These are phyloP conservation scores for Ceraclea dissimilis DNA, from an alignment of 2,888 invertebrate species.

Conservation along the genomic window DNA sequence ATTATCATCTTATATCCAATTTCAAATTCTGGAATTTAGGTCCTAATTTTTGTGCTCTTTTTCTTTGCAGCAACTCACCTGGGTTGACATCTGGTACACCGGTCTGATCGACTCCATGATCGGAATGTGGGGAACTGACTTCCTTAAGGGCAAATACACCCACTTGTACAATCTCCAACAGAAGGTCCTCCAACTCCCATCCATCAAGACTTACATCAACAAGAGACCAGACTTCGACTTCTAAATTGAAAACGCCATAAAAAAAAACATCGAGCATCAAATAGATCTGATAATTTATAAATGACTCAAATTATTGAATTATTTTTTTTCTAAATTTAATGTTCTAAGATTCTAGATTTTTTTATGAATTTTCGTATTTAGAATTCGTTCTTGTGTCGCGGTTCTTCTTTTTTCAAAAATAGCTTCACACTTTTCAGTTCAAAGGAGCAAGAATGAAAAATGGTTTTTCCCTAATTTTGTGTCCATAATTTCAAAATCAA, in stretches of 20 bases:
- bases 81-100: slow-evolving; percentile 40
- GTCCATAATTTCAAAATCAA: background rate
- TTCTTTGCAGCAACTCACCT: slow-evolving; percentile 32
- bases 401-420: background rate
- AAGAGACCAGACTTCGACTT: slow-evolving; percentile 27
- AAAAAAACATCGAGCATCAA: background rate
- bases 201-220: slow-evolving; percentile 31
- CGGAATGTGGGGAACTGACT: slow-evolving; percentile 28
- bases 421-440: background rate
- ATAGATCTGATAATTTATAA: background rate
- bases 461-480: background rate
- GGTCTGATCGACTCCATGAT: slow-evolving; percentile 35
- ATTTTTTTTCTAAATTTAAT: too few species aligned
- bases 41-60: background rate
- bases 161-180: slow-evolving; percentile 27
- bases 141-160: slow-evolving; percentile 28
- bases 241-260: background rate
- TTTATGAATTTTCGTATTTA: background rate
- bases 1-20: too few species aligned
- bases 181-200: slow-evolving; percentile 29
- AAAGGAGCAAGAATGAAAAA: background rate
- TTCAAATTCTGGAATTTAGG: too few species aligned
- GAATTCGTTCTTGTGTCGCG: background rate
- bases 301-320: too few species aligned
- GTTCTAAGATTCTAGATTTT: background rate